Conservation (phyloP, 1,140 invertebrate genomes). For the Calliopsis andreniformis region DNA sequence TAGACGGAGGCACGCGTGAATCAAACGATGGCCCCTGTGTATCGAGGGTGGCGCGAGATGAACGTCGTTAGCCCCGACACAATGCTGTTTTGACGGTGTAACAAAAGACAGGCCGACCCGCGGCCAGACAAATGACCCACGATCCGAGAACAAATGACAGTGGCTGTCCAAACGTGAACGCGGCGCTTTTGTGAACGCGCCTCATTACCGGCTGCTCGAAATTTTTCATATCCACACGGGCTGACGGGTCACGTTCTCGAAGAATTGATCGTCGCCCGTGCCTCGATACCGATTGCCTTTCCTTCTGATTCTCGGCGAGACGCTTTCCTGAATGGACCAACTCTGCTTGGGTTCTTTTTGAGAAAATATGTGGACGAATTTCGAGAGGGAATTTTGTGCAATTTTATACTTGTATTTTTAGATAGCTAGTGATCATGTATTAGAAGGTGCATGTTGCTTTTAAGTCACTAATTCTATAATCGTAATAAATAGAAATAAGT, state of each 20-base stretch:
- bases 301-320: constrained; percentile 6
- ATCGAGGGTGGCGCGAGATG: constrained; percentile 58
- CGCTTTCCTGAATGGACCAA: no score
- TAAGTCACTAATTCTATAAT: no score
- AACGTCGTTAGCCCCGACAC: constrained; percentile 73
- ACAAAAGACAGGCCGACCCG: constrained; percentile 69
- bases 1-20: constrained; percentile 42
- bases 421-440: no score
- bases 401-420: no score
- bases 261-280: constrained; percentile 66
- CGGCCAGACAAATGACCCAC: constrained; percentile 77
- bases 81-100: constrained; percentile 78
- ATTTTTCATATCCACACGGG: constrained; percentile 76
- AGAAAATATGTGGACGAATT: no score
- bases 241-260: constrained; percentile 46
- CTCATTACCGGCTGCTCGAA: constrained; percentile 77
- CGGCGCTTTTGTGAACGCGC: constrained; percentile 73
- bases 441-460: no score
- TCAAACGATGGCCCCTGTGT: constrained; percentile 20
- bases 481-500: no score
- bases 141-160: constrained; percentile 79
- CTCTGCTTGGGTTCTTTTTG: background rate
- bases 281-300: constrained; percentile 27
- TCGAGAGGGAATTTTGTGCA: no score
- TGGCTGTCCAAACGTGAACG: constrained; percentile 66